These are phyloP conservation scores for Planococcus citri DNA, from an alignment of 1,140 invertebrate species.

Conservation along the genomic window DNA sequence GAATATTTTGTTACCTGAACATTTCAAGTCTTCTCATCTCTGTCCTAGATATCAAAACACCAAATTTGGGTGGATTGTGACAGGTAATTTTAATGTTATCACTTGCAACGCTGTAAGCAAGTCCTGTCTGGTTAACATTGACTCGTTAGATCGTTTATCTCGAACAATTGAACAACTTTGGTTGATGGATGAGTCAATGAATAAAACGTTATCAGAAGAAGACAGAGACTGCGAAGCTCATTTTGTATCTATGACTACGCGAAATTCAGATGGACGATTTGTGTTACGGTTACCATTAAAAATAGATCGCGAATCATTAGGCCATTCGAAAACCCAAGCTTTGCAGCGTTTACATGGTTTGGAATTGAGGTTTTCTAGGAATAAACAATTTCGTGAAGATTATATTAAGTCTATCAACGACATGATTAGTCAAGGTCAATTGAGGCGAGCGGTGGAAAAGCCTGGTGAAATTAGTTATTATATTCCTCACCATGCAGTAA, in stretches of 20 bases:
- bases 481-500: slow-evolving; percentile 24
- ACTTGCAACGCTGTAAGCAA: background rate
- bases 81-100: background rate
- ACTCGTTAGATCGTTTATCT: background rate
- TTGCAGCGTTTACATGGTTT: background rate
- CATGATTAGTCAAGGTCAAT: background rate
- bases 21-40: background rate
- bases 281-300: background rate
- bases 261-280: background rate
- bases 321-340: background rate
- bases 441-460: background rate
- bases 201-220: background rate
- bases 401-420: background rate
- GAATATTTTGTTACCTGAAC: too few species aligned
- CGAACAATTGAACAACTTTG: background rate
- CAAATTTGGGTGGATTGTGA: background rate
- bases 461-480: slow-evolving; percentile 9
- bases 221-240: background rate
- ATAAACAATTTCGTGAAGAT: background rate
- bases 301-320: background rate
- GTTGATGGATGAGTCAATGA: background rate
- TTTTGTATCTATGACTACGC: background rate
- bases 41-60: background rate
- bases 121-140: background rate
- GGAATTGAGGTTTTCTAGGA: background rate